Base-by-base conservation (phyloP, 2,113 vertebrate species). In the Reinhardtius hippoglossoides region DNA sequence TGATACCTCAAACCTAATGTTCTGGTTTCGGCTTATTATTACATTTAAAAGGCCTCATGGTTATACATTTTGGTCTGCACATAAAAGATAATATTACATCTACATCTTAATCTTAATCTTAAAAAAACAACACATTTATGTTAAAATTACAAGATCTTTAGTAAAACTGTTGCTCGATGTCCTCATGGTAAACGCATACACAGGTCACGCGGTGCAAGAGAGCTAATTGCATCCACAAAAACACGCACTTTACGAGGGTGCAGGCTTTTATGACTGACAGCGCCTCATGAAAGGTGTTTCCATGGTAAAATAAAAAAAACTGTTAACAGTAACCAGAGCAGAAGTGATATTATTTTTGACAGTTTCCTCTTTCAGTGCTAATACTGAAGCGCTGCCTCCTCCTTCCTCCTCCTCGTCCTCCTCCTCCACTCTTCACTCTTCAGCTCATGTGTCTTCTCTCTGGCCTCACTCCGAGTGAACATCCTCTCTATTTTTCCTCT, bases 341-440 rank as follows among this genome's bases (percentile, higher is more conserved):
- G 86, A 90, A 87, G 78, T 78, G 73, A 74, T 74, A 74, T 64
- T 68, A 80, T 74, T 82, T 80, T 31, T 10, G 56, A 46, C 71
- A 0, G 5, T 52, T 89, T 88, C 88, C 84, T 78, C 82, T 84
- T 87, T 87, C 31, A 26, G 18, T 15, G 24, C 9, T 13, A 13
- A 50, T 18, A 67, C 16, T 74, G 6, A 13, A 55, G 27, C 52
- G 72, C 24, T 5, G n/a, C 21, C 64, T 56, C 52, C 44, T 48
- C 15, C 44, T 76, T 46, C 44, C 44, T 46, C 42, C 42, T 46
- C 42, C 44, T 46, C 44, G 13, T 46, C 44, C 44, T 46, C 44
- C 44, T 46, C 44, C 44, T 46, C 44, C 14, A 5, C 44, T 42
- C 40, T 52, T 48, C 27, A 10, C 27, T 24, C 20, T 18, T 67